Evolutionary conservation across 2,888 invertebrate species (phyloP).

Genomic region (Celastrina argiolus): DNA sequence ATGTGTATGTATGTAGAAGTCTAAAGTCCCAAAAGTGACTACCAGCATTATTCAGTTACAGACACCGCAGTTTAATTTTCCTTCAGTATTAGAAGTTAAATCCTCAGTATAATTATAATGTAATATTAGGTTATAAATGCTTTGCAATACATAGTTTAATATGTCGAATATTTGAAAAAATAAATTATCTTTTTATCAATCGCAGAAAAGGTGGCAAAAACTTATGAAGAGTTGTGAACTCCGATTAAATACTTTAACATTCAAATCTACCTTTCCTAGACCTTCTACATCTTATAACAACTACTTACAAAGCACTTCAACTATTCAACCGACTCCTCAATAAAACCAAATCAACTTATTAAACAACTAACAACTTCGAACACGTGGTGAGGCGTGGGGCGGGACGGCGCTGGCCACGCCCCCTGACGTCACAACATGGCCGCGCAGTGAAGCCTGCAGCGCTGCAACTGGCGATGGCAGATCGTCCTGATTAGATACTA

Average conservation of each 20-base stretch:
- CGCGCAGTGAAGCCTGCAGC: slow-evolving; percentile 44
- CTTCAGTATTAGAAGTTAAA: too few relatives aligned
- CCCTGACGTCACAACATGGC: slow-evolving; percentile 69
- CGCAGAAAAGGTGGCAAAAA: not conserved
- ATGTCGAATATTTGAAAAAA: too few relatives aligned
- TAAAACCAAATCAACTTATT: not conserved
- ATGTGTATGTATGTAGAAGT: too few relatives aligned
- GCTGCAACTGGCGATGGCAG: slow-evolving; percentile 21
- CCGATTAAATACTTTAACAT: not conserved
- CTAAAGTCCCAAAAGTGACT: too few relatives aligned
- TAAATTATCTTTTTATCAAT: not conserved
- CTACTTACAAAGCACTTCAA: not conserved
- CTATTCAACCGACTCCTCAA: not conserved
- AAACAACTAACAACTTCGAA: not conserved
- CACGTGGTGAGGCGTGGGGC: slow-evolving; percentile 42
- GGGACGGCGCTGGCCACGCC: slow-evolving; percentile 54
- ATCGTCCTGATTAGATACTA: not conserved
- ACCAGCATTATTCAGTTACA: too few relatives aligned
- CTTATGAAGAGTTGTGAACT: not conserved
- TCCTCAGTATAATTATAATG: too few relatives aligned
- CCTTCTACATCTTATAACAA: not conserved
- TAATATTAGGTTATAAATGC: too few relatives aligned
- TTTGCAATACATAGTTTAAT: too few relatives aligned
- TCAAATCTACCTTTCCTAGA: not conserved
- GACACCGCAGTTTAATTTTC: too few relatives aligned